phyloP scores from a whole-genome alignment of 2,888 invertebrate genomes.

The Seladonia tumulorum region DNA sequence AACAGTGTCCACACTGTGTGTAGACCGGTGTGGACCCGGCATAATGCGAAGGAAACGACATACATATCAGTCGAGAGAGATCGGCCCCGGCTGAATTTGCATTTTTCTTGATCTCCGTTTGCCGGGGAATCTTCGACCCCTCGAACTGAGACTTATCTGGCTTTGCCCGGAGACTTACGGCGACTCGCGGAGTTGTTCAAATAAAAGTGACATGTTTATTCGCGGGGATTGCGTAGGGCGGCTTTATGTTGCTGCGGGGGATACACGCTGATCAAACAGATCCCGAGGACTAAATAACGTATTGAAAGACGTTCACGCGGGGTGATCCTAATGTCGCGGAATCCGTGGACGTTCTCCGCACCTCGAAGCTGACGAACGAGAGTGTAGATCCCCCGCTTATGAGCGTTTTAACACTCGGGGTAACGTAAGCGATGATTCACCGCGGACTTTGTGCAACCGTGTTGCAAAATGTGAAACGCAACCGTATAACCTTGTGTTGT shows the following conservation, averaged over 20 bases:
- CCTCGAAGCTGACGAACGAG: background rate
- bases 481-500: background rate
- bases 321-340: background rate
- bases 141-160: conserved; percentile 33
- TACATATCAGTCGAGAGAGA: conserved; percentile 23
- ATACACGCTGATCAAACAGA: conserved; percentile 7
- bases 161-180: conserved; percentile 34
- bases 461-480: conserved; percentile 7
- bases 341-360: background rate
- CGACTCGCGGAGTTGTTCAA: conserved; percentile 15
- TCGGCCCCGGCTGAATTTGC: conserved; percentile 26
- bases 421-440: conserved; percentile 1
- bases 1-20: background rate
- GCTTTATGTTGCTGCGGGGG: background rate
- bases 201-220: conserved; percentile 25
- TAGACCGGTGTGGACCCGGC: background rate
- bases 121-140: conserved; percentile 9
- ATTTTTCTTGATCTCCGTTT: conserved; percentile 32
- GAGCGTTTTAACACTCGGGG: background rate
- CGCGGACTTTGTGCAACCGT: background rate
- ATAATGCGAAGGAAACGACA: background rate
- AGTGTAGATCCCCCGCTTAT: background rate
- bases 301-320: background rate
- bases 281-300: background rate
- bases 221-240: conserved; percentile 1